phyloP scores from a whole-genome alignment of 2,888 invertebrate genomes.

The Dryobota labecula region DNA sequence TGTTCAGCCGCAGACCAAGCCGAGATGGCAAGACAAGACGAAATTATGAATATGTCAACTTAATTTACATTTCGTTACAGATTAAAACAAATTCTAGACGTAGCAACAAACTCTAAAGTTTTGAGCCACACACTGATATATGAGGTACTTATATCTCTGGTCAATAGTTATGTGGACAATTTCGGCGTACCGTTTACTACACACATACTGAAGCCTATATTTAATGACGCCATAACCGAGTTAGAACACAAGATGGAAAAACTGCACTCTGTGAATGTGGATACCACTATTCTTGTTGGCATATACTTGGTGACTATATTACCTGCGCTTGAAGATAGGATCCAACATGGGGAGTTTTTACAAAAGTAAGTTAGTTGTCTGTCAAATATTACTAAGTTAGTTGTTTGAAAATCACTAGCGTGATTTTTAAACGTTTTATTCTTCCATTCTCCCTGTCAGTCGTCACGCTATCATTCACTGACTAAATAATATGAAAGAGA shows the following conservation, averaged over 20 bases:
- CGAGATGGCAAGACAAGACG: no score
- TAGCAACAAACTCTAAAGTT: conserved; percentile 78
- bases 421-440: no score
- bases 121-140: conserved; percentile 81
- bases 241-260: conserved; percentile 92
- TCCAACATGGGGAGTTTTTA: conserved; percentile 89
- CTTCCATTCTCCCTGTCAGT: no score
- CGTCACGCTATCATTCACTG: no score
- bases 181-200: conserved; percentile 92
- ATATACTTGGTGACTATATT: conserved; percentile 91
- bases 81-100: conserved; percentile 83
- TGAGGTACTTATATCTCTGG: conserved; percentile 80
- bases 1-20: no score
- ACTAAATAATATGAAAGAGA: no score
- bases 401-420: no score
- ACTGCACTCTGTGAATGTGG: conserved; percentile 87
- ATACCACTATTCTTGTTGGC: conserved; percentile 91
- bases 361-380: conserved; percentile 88
- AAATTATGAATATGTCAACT: no score
- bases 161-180: conserved; percentile 89
- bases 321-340: conserved; percentile 85
- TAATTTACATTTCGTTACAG: conserved; percentile 77
- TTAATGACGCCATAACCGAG: conserved; percentile 89
- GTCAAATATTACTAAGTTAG: background rate
- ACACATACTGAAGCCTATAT: conserved; percentile 90